Evolutionary conservation across 2,797 vertebrate species (phyloP).

Genomic region (Capromys pilorides): DNA sequence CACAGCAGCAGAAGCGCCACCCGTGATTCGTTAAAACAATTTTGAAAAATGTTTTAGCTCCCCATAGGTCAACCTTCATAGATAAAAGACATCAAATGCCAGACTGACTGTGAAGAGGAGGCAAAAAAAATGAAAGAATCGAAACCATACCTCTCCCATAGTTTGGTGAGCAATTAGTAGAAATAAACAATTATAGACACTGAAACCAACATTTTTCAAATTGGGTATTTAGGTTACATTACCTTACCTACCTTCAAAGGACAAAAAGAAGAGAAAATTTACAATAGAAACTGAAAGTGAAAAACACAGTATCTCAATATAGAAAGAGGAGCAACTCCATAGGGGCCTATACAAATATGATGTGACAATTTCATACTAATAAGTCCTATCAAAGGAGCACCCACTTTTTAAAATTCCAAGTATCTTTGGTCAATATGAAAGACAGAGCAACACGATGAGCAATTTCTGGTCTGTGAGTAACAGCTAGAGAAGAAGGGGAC

Average conservation of each 20-base stretch:
- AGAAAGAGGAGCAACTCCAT: not conserved
- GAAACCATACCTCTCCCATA: not conserved
- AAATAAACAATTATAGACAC: not conserved
- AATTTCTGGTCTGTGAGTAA: not conserved
- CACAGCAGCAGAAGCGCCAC: not conserved
- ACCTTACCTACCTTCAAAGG: slow-evolving; percentile 21
- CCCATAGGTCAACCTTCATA: not conserved
- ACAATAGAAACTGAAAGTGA: slow-evolving; percentile 51
- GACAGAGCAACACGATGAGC: not conserved
- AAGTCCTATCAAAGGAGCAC: not conserved
- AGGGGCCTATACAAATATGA: not conserved
- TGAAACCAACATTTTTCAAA: not conserved
- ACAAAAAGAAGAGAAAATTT: slow-evolving; percentile 60
- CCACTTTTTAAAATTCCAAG: not conserved
- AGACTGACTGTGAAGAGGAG: not conserved
- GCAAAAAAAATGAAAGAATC: not conserved
- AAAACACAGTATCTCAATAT: not conserved
- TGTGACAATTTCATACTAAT: not conserved
- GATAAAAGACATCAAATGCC: not conserved
- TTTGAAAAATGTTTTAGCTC: not conserved
- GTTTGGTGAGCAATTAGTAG: not conserved
- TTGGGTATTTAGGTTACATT: slow-evolving; percentile 15
- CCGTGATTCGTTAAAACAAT: not conserved
- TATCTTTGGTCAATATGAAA: not conserved
- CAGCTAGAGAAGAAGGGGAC: not conserved